Percentiles rank a stretch among this genome's conserved stretches.
These are phyloP conservation scores for Bombus fervidus DNA, from an alignment of 1,140 invertebrate genomes.

Conservation along the genomic window DNA sequence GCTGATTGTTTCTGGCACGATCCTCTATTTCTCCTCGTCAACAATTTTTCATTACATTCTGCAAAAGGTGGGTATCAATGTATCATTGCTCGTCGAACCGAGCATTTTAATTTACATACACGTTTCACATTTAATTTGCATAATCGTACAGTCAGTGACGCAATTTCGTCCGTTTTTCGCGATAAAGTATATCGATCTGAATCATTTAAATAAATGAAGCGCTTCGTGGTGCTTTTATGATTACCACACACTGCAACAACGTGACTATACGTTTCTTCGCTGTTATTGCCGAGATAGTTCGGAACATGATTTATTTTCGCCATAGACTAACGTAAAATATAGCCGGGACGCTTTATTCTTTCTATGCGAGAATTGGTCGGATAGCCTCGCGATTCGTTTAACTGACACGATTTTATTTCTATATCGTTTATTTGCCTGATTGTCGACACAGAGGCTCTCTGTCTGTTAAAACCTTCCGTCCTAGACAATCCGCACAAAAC, in stretches of 20 bases:
- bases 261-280: neutral
- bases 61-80: slow-evolving; percentile 61
- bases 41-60: slow-evolving; percentile 71
- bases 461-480: neutral
- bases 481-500: neutral
- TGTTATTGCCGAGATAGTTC: neutral
- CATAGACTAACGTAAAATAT: neutral
- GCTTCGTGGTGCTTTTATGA: slow-evolving; percentile 4
- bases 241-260: neutral
- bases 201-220: neutral
- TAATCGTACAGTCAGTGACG: neutral
- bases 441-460: neutral
- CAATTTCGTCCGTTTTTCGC: neutral
- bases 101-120: neutral
- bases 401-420: neutral
- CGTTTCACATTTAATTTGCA: neutral
- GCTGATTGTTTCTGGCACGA: slow-evolving; percentile 76
- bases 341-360: neutral
- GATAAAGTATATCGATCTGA: neutral
- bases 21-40: slow-evolving; percentile 68
- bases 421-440: neutral
- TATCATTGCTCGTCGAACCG: neutral
- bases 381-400: neutral
- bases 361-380: neutral
- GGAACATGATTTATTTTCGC: neutral